Conservation (phyloP, 92 coral and sea anemone species). For the Zoanthus sansibaricus region DNA sequence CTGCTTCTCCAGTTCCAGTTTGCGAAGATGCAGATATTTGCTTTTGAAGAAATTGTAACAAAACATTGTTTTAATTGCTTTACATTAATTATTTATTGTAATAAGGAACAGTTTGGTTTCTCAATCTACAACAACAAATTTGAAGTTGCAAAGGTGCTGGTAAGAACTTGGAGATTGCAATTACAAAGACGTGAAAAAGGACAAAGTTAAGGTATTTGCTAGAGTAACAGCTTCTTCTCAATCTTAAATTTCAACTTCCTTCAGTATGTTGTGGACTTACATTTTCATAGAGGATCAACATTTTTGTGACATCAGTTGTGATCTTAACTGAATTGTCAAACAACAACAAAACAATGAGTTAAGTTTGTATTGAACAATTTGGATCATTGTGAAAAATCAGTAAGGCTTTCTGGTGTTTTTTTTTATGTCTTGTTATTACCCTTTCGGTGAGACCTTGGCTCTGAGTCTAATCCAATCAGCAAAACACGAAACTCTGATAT, state of each 20-base stretch:
- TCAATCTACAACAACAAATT: not conserved
- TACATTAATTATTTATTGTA: not conserved
- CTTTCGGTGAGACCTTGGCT: not conserved
- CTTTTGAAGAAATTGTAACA: not conserved
- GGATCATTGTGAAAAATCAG: too few species aligned
- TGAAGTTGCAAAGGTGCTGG: not conserved
- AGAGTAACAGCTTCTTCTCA: not conserved
- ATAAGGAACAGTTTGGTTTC: not conserved
- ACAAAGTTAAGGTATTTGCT: not conserved
- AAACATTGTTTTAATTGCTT: not conserved
- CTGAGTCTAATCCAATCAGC: too few species aligned
- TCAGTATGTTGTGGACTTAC: not conserved
- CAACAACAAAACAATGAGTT: not conserved
- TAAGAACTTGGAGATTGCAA: not conserved
- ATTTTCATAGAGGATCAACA: not conserved
- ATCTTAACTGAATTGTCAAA: not conserved
- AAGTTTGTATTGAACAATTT: not conserved
- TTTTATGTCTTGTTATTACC: not conserved
- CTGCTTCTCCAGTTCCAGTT: not conserved
- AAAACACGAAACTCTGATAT: too few species aligned
- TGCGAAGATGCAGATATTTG: not conserved
- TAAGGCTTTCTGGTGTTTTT: not conserved
- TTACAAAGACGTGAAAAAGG: not conserved
- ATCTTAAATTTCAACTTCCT: not conserved
- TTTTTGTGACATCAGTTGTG: not conserved